Evolutionary conservation across 2,888 invertebrate genomes (phyloP).

Genomic region (Chrysotoxum bicinctum): DNA sequence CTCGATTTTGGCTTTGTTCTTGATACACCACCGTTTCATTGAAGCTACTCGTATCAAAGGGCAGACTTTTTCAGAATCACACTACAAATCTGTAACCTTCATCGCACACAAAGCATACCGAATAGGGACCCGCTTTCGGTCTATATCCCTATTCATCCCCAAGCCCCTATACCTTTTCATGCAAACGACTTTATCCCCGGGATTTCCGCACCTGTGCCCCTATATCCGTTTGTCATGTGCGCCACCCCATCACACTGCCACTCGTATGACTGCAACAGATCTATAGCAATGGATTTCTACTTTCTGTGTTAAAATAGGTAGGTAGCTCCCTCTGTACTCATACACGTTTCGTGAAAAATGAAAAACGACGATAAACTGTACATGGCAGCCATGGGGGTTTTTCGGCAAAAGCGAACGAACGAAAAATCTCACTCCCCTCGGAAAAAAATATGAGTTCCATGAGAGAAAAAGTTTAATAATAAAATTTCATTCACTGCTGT

Average conservation of each 20-base stretch:
- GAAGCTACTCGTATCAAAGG: constrained; percentile 43
- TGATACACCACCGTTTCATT: constrained; percentile 11
- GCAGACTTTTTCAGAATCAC: constrained; percentile 41
- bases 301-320: constrained; percentile 26
- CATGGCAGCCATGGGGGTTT: constrained; percentile 30
- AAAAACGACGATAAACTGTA: constrained; percentile 38
- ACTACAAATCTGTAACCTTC: constrained; percentile 51
- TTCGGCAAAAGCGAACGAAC: constrained; percentile 19
- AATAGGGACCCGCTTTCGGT: background rate
- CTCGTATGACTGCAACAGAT: constrained; percentile 1
- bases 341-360: constrained; percentile 23
- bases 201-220: constrained; percentile 55
- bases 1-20: constrained; percentile 20
- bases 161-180: constrained; percentile 13
- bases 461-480: constrained; percentile 66
- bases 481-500: constrained; percentile 69
- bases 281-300: constrained; percentile 37
- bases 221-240: constrained; percentile 68
- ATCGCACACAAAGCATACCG: constrained; percentile 48
- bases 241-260: background rate
- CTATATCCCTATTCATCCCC: background rate
- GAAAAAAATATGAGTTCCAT: constrained; percentile 25
- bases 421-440: background rate
- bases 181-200: constrained; percentile 42
- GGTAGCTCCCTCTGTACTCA: background rate